Base-by-base conservation (phyloP, 2,888 invertebrate species). In the Proisotoma minuta region DNA sequence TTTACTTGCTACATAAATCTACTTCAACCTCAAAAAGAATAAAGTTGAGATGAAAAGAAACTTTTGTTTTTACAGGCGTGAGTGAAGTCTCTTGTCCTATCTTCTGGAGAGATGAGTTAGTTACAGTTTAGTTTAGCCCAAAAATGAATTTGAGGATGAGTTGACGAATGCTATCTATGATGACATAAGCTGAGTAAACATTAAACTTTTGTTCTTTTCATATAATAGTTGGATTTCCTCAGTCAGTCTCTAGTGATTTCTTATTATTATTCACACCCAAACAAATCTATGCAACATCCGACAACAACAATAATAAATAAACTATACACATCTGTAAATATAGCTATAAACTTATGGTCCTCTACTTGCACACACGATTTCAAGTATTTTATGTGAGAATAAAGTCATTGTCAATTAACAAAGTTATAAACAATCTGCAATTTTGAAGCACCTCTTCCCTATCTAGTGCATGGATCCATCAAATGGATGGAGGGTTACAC, bases 161-260 rank as follows among this genome's bases (percentile, higher is more conserved):
- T 34, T 34, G 34, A 34, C 34, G 34, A 34, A 34, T 34, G 34
- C 20, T 24, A 5, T 20, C 52, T 27, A n/a, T 4, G 3, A 26
- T 27, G 27, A 49, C 24, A 52, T 52, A 52, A 52, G 52, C 29
- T 52, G 52, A 52, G 52, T 28, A 52, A 52, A 52, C 29, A 52
- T 3, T 52, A 52, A 50, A 52, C 28, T 52, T 52, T 27, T 23
- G n/a, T 52, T 28, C 52, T 27, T 28, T 28, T 28, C 52, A 28
- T 52, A 26, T 27, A 27, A 18, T 52, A n/a, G 15, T 60, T 23
- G 34, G 27, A 49, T 53, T 67, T 28, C 53, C 60, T 29, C 59
- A 43, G 23, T 62, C n/a, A n/a, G 28, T 53, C 60, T 57, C 60
- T 39, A 22, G 24, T 39, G n/a, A 29, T 60, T 52, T 40, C 52